phyloP scores from a whole-genome alignment of 2,888 invertebrate species.

The Lochmaea crataegi region DNA sequence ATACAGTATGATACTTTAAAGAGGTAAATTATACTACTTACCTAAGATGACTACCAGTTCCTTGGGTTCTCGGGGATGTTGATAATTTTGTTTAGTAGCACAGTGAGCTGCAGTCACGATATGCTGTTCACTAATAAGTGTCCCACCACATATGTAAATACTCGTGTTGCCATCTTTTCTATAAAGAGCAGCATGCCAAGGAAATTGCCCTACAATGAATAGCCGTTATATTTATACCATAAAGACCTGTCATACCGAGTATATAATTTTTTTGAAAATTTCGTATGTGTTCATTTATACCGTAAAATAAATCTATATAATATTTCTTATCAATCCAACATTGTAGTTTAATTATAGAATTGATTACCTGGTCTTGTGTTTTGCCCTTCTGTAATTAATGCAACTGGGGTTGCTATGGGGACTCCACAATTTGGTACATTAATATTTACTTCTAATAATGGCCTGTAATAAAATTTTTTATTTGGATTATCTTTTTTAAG shows the following conservation, averaged over 20 bases:
- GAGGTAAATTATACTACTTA: slow-evolving; percentile 31
- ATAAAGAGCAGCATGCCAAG: slow-evolving; percentile 75
- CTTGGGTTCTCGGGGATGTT: slow-evolving; percentile 53
- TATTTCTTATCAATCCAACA: background rate
- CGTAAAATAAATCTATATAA: too few relatives aligned
- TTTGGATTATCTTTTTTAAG: background rate
- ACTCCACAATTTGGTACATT: slow-evolving; percentile 60
- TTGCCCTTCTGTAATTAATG: slow-evolving; percentile 71
- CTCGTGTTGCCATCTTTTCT: slow-evolving; percentile 59
- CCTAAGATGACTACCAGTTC: slow-evolving; percentile 59
- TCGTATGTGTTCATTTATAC: too few relatives aligned
- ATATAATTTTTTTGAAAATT: too few relatives aligned
- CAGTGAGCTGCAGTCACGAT: slow-evolving; percentile 75
- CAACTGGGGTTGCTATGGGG: slow-evolving; percentile 66
- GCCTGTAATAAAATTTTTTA: slow-evolving; percentile 21
- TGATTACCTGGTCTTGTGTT: slow-evolving; percentile 67
- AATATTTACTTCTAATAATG: slow-evolving; percentile 28
- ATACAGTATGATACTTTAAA: too few relatives aligned
- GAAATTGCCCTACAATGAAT: slow-evolving; percentile 69
- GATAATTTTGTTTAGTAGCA: slow-evolving; percentile 62
- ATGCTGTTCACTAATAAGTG: slow-evolving; percentile 68
- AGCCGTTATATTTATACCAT: background rate
- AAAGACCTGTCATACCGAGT: too few relatives aligned
- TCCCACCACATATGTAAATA: slow-evolving; percentile 74
- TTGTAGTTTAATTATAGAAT: background rate